Conservation (phyloP, 1,140 invertebrate genomes). For the Hyposmocoma kahamanoa region DNA sequence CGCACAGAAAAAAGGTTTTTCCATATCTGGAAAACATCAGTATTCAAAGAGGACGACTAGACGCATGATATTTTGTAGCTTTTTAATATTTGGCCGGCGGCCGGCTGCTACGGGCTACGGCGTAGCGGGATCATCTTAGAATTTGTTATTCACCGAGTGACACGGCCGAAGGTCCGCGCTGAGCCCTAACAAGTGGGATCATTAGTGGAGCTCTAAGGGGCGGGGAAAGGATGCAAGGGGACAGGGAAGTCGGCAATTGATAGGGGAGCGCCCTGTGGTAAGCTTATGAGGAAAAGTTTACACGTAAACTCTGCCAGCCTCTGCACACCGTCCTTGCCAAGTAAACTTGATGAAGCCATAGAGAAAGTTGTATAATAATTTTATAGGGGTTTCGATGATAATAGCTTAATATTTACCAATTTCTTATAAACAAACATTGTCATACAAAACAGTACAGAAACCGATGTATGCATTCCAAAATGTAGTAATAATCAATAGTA, state of each 20-base stretch:
- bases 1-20: no score
- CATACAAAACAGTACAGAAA: background rate
- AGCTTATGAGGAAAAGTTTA: constrained; percentile 67
- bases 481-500: background rate
- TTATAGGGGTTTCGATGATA: background rate
- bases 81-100: constrained; percentile 22
- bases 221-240: constrained; percentile 13
- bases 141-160: constrained; percentile 67
- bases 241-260: constrained; percentile 44
- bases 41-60: no score
- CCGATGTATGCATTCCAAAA: background rate
- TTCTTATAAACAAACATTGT: background rate
- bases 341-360: constrained; percentile 43
- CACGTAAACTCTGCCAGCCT: constrained; percentile 49
- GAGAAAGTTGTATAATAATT: constrained; percentile 15
- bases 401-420: background rate
- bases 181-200: constrained; percentile 70
- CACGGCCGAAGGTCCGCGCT: constrained; percentile 60
- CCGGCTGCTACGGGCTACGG: constrained; percentile 21
- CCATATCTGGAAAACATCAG: no score
- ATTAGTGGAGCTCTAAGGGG: constrained; percentile 48
- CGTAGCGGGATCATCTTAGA: constrained; percentile 40
- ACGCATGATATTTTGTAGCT: no score
- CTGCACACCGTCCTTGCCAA: constrained; percentile 37
- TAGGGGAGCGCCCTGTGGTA: constrained; percentile 62